phyloP scores from a whole-genome alignment of 2,888 invertebrate species.

The Diplolepis rosae region DNA sequence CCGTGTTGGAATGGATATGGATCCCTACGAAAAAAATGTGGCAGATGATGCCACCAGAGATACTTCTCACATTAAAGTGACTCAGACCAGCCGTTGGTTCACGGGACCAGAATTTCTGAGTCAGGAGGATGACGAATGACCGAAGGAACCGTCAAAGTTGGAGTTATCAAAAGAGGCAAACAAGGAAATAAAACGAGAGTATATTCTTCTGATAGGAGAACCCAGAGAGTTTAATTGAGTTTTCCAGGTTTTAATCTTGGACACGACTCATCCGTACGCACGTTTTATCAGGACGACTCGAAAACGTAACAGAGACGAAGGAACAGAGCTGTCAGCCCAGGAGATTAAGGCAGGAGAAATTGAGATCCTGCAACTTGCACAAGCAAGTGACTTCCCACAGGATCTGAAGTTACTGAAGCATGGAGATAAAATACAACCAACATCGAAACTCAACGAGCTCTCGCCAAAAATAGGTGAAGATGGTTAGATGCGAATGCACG shows the following conservation, averaged over 20 bases:
- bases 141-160: not conserved
- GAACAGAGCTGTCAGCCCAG: not conserved
- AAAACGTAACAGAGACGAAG: not conserved
- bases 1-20: conserved; percentile 34
- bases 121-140: not conserved
- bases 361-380: not conserved
- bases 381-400: no score
- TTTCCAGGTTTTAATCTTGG: no score
- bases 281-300: not conserved
- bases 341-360: not conserved
- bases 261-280: no score
- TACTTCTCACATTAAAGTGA: no score
- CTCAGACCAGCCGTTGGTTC: no score
- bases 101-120: not conserved
- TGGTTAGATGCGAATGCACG: not conserved
- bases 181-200: not conserved
- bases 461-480: no score
- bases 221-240: no score
- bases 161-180: not conserved
- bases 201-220: not conserved
- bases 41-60: no score
- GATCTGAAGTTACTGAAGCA: not conserved
- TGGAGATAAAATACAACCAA: no score
- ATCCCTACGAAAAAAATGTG: not conserved
- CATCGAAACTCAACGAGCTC: no score